These are phyloP conservation scores for Melanostigma gelatinosum DNA, from an alignment of 2,113 vertebrate species.

Conservation along the genomic window DNA sequence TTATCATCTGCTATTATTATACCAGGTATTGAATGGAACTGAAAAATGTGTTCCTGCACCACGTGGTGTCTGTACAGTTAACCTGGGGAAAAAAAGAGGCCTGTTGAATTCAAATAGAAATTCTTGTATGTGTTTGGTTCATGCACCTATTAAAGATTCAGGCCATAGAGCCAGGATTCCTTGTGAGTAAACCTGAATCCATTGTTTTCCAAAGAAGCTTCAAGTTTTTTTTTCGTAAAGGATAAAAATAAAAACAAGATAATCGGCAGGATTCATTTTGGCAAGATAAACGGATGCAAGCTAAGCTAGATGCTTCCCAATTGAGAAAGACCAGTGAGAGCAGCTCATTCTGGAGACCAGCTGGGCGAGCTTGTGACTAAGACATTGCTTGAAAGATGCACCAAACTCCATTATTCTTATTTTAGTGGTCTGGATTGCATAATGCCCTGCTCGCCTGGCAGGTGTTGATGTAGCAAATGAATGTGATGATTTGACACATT, in stretches of 20 bases:
- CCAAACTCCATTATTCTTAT: constrained; percentile 59
- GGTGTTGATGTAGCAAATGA: constrained; percentile 62
- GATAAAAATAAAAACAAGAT: constrained; percentile 25
- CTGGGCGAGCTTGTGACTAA: constrained; percentile 53
- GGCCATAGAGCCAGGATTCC: constrained; percentile 17
- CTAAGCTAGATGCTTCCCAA: constrained; percentile 32
- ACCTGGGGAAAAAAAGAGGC: constrained; percentile 2
- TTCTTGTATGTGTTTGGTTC: constrained; percentile 11
- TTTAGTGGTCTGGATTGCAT: constrained; percentile 60
- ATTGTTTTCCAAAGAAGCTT: constrained; percentile 47
- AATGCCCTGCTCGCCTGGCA: constrained; percentile 52
- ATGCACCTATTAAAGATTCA: constrained; percentile 22
- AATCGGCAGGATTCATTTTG: constrained; percentile 53
- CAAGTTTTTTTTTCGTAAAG: constrained; percentile 24
- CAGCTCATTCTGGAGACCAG: constrained; percentile 55
- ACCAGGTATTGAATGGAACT: not conserved
- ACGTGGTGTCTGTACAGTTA: not conserved
- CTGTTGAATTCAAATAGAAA: constrained; percentile 11
- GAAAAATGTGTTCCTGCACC: not conserved
- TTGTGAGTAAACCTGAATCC: constrained; percentile 34
- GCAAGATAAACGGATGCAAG: constrained; percentile 24
- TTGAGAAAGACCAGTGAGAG: constrained; percentile 44
- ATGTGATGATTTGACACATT: constrained; percentile 70
- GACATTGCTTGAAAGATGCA: constrained; percentile 45
- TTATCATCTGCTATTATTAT: constrained; percentile 3